These are phyloP conservation scores for Tipula helvola DNA, from an alignment of 2,888 invertebrate species.

Conservation along the genomic window DNA sequence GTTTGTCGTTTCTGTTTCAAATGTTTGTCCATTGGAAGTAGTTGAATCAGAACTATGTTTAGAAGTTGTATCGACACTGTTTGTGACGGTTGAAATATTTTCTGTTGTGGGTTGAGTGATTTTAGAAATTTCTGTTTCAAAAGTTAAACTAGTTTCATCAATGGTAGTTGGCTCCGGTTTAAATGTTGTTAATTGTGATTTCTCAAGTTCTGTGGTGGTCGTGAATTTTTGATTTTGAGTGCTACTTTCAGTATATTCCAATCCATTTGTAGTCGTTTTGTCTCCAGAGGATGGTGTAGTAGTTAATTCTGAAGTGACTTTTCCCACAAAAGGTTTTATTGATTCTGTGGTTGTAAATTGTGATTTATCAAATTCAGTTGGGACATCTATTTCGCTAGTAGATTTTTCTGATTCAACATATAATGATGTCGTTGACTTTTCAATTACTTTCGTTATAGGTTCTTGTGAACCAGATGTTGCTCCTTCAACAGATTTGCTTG, in stretches of 20 bases:
- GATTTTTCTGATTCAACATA: not conserved
- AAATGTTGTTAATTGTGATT: not conserved
- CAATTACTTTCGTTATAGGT: not conserved
- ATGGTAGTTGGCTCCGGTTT: slow-evolving; percentile 11
- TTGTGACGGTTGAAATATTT: no score
- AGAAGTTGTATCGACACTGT: not conserved
- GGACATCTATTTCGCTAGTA: not conserved
- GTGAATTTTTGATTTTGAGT: not conserved
- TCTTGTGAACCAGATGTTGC: not conserved
- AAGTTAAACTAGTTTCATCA: not conserved
- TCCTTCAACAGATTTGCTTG: not conserved
- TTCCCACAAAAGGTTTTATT: not conserved
- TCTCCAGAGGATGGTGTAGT: not conserved
- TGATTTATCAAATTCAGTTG: slow-evolving; percentile 11
- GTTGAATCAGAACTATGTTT: not conserved
- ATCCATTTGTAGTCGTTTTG: not conserved
- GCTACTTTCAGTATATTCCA: not conserved
- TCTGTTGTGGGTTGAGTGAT: not conserved
- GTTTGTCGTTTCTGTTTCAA: not conserved
- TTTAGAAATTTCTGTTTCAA: not conserved
- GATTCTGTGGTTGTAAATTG: not conserved
- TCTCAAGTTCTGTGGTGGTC: not conserved
- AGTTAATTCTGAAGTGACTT: not conserved
- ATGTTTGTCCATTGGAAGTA: not conserved
- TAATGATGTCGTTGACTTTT: not conserved